These are phyloP conservation scores for Paguma larvata DNA, from an alignment of 2,797 vertebrate genomes.

Conservation along the genomic window DNA sequence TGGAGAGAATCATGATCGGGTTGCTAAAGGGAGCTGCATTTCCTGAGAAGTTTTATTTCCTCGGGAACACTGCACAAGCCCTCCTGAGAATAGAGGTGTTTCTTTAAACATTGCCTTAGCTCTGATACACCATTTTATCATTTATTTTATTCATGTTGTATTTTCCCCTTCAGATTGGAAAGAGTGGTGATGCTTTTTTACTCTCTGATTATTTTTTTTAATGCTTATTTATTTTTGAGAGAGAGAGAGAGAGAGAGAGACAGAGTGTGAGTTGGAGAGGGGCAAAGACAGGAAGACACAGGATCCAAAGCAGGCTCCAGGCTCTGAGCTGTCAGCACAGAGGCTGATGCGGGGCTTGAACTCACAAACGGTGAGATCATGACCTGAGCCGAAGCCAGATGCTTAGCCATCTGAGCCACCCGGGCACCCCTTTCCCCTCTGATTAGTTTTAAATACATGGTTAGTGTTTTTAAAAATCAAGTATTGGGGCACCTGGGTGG, in stretches of 20 bases:
- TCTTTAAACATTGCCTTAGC: neutral
- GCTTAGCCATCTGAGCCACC: too few species aligned
- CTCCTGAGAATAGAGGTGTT: neutral
- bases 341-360: too few species aligned
- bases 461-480: neutral
- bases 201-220: neutral
- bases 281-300: too few species aligned
- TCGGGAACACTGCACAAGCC: neutral
- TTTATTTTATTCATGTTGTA: neutral
- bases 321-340: too few species aligned
- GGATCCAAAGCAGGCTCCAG: too few species aligned
- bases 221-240: too few species aligned
- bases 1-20: neutral
- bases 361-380: too few species aligned
- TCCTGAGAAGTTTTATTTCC: constrained; percentile 2
- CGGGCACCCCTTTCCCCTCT: neutral
- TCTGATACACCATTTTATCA: neutral
- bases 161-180: neutral
- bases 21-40: neutral
- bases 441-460: neutral
- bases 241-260: too few species aligned
- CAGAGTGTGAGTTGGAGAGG: too few species aligned
- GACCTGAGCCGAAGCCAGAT: too few species aligned
- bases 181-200: neutral
- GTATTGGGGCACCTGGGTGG: neutral